Evolutionary conservation across 2,888 invertebrate genomes (phyloP).

Genomic region (Ophioninae sp.): DNA sequence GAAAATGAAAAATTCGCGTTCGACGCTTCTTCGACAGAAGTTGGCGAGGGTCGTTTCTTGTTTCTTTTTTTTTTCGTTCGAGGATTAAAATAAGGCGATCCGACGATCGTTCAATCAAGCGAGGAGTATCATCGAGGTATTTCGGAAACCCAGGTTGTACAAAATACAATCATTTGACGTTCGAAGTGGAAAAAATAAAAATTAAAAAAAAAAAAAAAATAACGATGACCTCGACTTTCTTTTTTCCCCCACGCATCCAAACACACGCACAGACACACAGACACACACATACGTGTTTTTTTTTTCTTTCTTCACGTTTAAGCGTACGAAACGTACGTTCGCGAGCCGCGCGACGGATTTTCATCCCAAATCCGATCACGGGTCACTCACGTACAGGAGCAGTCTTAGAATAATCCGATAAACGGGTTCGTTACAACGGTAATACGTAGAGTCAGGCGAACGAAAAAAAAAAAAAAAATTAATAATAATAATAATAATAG

Average conservation of each 20-base stretch:
- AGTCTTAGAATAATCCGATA: slow-evolving; percentile 66
- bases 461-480: slow-evolving; percentile 25
- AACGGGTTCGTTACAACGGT: slow-evolving; percentile 56
- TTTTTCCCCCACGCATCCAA: slow-evolving; percentile 20
- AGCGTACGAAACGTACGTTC: slow-evolving; percentile 42
- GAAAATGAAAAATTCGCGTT: slow-evolving; percentile 53
- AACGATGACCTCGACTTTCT: slow-evolving; percentile 15
- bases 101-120: slow-evolving; percentile 54
- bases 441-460: slow-evolving; percentile 52
- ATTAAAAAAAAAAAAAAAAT: too few species aligned
- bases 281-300: slow-evolving; percentile 13
- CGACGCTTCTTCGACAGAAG: neutral
- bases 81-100: slow-evolving; percentile 56
- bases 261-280: slow-evolving; percentile 38
- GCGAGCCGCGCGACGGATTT: slow-evolving; percentile 17
- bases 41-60: slow-evolving; percentile 13
- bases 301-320: slow-evolving; percentile 38
- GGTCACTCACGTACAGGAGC: slow-evolving; percentile 63
- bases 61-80: slow-evolving; percentile 47
- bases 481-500: too few species aligned
- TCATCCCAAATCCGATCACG: slow-evolving; percentile 34
- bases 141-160: slow-evolving; percentile 65
- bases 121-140: slow-evolving; percentile 66
- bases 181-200: slow-evolving; percentile 18
- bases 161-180: slow-evolving; percentile 53